A percentile compares a stretch with the other conserved stretches of the same genome.
Conservation (phyloP, 2,797 vertebrate species). For the Orestias chungarensis region DNA sequence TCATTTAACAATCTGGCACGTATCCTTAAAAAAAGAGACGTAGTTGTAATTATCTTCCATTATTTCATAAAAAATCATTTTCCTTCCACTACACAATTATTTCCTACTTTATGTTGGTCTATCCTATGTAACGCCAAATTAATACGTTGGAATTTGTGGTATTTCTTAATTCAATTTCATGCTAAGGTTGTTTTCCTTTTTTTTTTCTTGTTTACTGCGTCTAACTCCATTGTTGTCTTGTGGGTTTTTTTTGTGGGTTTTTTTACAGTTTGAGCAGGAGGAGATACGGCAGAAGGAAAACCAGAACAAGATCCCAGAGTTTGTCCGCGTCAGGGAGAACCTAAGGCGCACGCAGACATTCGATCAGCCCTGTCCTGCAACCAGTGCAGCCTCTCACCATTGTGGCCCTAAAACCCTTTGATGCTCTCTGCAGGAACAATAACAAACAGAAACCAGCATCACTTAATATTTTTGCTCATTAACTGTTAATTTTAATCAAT, state of each 20-base stretch:
- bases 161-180: background rate
- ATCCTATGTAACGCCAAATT: background rate
- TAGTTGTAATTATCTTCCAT: no score
- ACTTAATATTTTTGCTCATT: conserved; percentile 8
- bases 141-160: background rate
- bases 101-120: background rate
- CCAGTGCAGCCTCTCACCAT: conserved; percentile 56
- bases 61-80: no score
- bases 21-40: no score
- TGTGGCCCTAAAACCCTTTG: conserved; percentile 46
- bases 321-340: conserved; percentile 80
- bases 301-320: conserved; percentile 79
- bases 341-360: conserved; percentile 73
- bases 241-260: no score
- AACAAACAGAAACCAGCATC: conserved; percentile 12
- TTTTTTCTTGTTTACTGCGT: no score
- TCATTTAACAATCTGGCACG: no score
- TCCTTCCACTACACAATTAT: background rate
- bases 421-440: conserved; percentile 21
- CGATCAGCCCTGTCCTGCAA: conserved; percentile 44
- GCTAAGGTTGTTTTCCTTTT: background rate
- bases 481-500: conserved; percentile 6
- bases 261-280: conserved; percentile 77
- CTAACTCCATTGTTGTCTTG: background rate
- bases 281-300: conserved; percentile 73